These are phyloP conservation scores for Peromyscus californicus DNA, from an alignment of 2,113 vertebrate species.

Conservation along the genomic window DNA sequence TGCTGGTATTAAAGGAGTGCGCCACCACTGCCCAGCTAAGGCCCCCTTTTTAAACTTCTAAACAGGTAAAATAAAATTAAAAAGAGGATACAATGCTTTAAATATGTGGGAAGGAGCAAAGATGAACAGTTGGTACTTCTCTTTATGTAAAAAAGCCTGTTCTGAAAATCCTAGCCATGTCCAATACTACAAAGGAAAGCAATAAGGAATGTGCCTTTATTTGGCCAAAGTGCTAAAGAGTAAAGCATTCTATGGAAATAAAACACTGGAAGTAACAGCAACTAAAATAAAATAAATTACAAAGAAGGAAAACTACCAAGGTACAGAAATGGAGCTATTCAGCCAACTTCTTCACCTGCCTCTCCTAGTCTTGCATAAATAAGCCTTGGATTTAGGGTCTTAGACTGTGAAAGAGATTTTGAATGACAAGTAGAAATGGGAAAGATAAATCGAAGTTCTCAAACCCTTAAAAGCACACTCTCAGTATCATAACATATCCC, in stretches of 20 bases:
- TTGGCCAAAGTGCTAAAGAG: neutral
- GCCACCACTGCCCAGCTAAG: too few species aligned
- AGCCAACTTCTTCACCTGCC: neutral
- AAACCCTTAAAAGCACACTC: constrained; percentile 27
- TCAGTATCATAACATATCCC: neutral
- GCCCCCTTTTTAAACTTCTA: neutral
- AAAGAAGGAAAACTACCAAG: neutral
- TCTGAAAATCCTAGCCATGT: constrained; percentile 7
- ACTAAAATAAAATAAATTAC: neutral
- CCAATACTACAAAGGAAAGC: neutral
- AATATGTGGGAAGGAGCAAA: neutral
- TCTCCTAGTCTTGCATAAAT: neutral
- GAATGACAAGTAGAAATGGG: neutral
- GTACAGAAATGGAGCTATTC: neutral
- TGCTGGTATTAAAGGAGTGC: too few species aligned
- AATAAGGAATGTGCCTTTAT: constrained; percentile 11
- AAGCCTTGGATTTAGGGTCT: neutral
- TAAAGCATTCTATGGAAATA: neutral
- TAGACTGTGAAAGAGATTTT: neutral
- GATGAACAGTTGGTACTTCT: constrained; percentile 11
- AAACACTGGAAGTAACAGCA: neutral
- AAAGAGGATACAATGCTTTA: neutral
- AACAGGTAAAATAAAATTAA: neutral
- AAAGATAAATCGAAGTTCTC: constrained; percentile 17
- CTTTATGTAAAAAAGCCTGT: constrained; percentile 12